Base-by-base conservation (phyloP, 2,113 vertebrate species). In the Leiothrix lutea region DNA sequence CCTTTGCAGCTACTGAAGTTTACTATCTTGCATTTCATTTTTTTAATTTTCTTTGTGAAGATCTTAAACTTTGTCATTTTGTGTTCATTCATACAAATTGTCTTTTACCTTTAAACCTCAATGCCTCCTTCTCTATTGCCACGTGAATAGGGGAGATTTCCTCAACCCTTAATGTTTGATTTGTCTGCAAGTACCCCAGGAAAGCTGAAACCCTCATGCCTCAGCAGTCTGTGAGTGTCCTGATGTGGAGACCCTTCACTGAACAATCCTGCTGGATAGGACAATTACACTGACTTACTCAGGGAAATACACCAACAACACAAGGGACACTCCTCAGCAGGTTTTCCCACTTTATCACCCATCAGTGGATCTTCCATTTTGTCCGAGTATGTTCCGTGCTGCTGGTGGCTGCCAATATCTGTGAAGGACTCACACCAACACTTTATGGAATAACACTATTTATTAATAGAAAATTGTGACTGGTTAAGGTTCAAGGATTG, bases 381-480 rank as follows among this genome's bases (percentile, higher is more conserved):
- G 9, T 28, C 28, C 0, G 1, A 47, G n/a, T 8, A 1, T 12
- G 31, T 31, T 67, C 25, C 17, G 44, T 50, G 31, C 51, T 86
- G 61, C 35, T 0, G 0, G 70, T 1, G 2, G 17, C 50, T 75
- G 60, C 50, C 51, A 48, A 29, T 0, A 1, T 19, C 51, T 48
- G 21, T 50, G 61, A 42, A 42, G 51, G 31, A 31, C 44, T 44
- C 44, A 11, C 0, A 0, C 25, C 53, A 75, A 42, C 31, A 9
- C 14, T 44, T 75, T 22, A 44, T 1, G 1, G 36, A 51, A 22
- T 26, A 44, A 44, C 36, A 58, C 1, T 18, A 6, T 66, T 67
- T 35, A 66, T 58, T 56, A 35, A 35, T 42, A 21, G 47, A 48
- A 48, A 23, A 48, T 48, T 48, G 40, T 40, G 40, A 44, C 14